Evolutionary conservation across 1,140 invertebrate species (phyloP).

Genomic region (Polypedilum vanderplanki): DNA sequence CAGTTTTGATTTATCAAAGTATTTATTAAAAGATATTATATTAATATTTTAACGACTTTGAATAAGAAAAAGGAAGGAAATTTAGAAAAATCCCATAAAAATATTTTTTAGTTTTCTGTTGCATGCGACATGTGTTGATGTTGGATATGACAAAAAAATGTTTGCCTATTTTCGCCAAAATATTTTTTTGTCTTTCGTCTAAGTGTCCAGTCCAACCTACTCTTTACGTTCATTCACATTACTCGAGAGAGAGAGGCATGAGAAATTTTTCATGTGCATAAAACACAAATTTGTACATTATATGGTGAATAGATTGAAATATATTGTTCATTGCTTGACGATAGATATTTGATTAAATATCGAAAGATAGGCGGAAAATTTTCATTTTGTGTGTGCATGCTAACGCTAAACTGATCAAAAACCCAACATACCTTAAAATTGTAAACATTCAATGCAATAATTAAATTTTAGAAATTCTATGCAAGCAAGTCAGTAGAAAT

Average conservation of each 20-base stretch:
- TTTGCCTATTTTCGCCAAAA: too few species aligned
- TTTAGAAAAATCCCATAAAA: too few species aligned
- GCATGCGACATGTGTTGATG: too few species aligned
- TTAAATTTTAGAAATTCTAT: background rate
- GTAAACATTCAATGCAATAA: constrained; percentile 3
- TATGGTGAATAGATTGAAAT: constrained; percentile 19
- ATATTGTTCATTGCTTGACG: background rate
- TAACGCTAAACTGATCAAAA: background rate
- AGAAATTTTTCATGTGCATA: background rate
- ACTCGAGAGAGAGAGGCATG: background rate
- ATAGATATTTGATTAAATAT: background rate
- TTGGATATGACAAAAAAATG: too few species aligned
- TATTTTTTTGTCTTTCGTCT: too few species aligned
- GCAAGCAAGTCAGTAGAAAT: constrained; percentile 3
- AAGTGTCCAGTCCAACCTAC: background rate
- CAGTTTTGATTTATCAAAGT: too few species aligned
- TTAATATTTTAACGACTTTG: too few species aligned
- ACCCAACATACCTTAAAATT: background rate
- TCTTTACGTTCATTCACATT: background rate
- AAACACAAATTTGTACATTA: background rate
- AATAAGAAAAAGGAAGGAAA: too few species aligned
- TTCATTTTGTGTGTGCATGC: background rate
- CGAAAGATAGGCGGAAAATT: background rate
- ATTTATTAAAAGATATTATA: too few species aligned
- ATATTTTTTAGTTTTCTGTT: too few species aligned